Base-by-base conservation (phyloP, 2,888 invertebrate species). In the Gasteruption jaculator region DNA sequence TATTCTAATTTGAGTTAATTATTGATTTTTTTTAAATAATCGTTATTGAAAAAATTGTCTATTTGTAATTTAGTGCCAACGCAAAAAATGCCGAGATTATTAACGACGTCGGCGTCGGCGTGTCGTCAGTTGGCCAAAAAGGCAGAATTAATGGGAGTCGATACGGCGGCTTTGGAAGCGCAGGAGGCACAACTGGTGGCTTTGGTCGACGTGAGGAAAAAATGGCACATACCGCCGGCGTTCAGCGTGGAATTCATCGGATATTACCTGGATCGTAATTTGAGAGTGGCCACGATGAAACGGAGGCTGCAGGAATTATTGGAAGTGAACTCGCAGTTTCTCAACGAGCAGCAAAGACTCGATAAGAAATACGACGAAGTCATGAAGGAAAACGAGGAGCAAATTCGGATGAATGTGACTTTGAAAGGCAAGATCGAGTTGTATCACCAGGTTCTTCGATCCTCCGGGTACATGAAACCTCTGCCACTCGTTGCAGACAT, bases 171-270 rank as follows among this genome's bases (percentile, higher is more conserved):
- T 0, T 63, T 87, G 42, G 91, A 91, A 65, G 82, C 87, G 60
- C 86, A 89, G 62, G 91, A 91, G 63, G 82, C 86, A 3, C 87
- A 91, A 71, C 79, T 82, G 50, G 83, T 87, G 34, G 85, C 89
- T 2, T 71, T 91, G 12, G 82, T 85, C 4, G 94, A 94, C 61
- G 85, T 91, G 4, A 80, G 91, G 7, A 91, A 91, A 56, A 93
- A 94, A 56, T 93, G 93, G 88, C 91, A 94, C 70, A 86, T 95
- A 46, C 85, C 91, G 1, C 92, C 94, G 0, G 92, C 95, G 0
- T 91, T 96, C 65, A 91, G 88, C 32, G 89, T 92, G 0, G 94
- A 95, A 70, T 97, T 93, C 68, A 87, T 95, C 35, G 91, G 88
- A 1, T 96, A 96, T 70, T 95, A 91, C 66, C 73, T 93, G 41